These are phyloP conservation scores for Laticauda colubrina DNA, from an alignment of 2,113 vertebrate genomes.

Conservation along the genomic window DNA sequence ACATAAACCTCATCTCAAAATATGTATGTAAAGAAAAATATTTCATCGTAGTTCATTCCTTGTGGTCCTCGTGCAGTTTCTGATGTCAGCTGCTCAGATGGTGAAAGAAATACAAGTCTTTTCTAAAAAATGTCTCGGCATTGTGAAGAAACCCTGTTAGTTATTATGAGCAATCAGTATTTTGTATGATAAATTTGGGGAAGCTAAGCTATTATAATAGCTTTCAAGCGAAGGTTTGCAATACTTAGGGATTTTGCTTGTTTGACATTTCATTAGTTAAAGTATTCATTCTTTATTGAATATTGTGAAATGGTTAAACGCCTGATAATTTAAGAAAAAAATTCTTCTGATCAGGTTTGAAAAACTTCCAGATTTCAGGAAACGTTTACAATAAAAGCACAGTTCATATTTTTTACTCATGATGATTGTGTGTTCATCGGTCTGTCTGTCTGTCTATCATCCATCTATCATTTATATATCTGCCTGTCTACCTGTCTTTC, in stretches of 20 bases:
- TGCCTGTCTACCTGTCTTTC: neutral
- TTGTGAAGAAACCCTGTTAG: neutral
- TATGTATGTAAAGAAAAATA: neutral
- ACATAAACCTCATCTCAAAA: neutral
- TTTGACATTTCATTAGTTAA: neutral
- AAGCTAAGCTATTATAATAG: neutral
- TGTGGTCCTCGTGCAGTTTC: neutral
- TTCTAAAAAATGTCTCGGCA: neutral
- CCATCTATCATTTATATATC: neutral
- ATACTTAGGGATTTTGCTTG: neutral
- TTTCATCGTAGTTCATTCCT: neutral
- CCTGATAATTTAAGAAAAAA: neutral
- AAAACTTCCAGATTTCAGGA: neutral
- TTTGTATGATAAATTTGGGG: neutral
- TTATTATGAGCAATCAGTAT: neutral
- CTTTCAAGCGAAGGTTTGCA: neutral
- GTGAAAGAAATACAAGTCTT: neutral
- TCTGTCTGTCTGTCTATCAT: neutral
- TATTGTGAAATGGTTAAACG: neutral
- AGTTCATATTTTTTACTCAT: neutral
- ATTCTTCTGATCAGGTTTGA: neutral
- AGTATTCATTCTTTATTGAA: neutral
- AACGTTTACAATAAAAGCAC: neutral
- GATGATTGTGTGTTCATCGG: neutral
- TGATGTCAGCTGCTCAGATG: neutral